Evolutionary conservation across 2,888 invertebrate species (phyloP), one percentile per base, ranked within the genome.

Genomic region (Hyposoter dolosus): DNA sequence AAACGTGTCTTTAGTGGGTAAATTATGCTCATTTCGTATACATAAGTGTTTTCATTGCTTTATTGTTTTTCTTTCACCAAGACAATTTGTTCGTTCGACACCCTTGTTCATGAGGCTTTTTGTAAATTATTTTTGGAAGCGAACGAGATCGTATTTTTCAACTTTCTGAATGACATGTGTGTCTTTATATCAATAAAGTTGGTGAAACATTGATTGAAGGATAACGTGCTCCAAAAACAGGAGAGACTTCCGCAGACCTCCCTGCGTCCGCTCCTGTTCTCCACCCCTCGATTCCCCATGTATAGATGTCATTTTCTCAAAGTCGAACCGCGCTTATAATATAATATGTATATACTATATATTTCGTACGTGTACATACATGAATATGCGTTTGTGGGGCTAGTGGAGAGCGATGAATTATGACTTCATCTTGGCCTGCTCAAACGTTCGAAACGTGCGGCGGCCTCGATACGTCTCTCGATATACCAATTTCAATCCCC

Each of bases 361-460:
- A 77, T 66, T 40, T 43, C 10, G 15, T 47, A 23, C 40, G 40
- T 43, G n/a, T 45, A 75, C 19, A 40, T 43, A 74, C 47, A 43
- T 47, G 19, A 65, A 47, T 43, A 19, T 78, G 23, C 32, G 72
- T 71, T 23, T 45, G 74, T 28, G 72, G 56, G 50, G 45, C 76
- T 79, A 56, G 56, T 83, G 76, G 23, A 50, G 79, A 76, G 56
- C 69, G 81, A 86, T 86, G 86, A 86, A 86, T 86, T 86, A 86
- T 83, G 83, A 83, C 83, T 86, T 86, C 86, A 86, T 86, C 86
- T 86, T 78, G 86, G 86, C 69, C 81, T 40, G 40, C 40, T 83
- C 83, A 83, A 83, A 86, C 81, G 83, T 65, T 75, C 69, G 68
- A 81, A 80, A 86, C 86, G 86, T 86, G 86, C 81, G 66, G 86